Conservation (phyloP, 2,797 vertebrate genomes). For the Lemur catta region DNA sequence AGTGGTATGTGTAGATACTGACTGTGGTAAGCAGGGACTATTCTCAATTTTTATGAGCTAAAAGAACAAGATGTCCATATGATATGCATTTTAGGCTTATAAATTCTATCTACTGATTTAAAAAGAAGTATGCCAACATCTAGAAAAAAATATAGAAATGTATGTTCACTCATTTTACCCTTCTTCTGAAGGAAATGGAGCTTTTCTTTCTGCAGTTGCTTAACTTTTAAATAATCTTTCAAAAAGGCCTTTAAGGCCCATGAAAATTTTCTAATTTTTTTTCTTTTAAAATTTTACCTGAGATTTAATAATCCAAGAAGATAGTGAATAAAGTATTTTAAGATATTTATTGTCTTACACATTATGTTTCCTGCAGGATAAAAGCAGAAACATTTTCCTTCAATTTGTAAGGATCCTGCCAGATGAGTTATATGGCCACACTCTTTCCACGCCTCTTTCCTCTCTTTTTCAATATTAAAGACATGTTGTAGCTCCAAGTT, state of each 20-base stretch:
- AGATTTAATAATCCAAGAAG: neutral
- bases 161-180: neutral
- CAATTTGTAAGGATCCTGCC: neutral
- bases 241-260: neutral
- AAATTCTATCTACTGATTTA: neutral
- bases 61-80: neutral
- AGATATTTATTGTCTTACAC: neutral
- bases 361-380: neutral
- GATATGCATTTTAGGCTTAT: neutral
- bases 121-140: neutral
- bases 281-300: neutral
- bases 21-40: neutral
- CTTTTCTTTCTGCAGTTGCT: neutral
- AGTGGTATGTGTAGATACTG: neutral
- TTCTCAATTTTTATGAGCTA: neutral
- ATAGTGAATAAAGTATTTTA: neutral
- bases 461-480: neutral
- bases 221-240: neutral
- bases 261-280: neutral
- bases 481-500: neutral
- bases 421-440: neutral
- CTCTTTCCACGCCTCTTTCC: neutral
- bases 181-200: neutral
- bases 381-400: neutral
- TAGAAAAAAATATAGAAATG: neutral